These are phyloP conservation scores for Corvus moneduloides DNA, from an alignment of 2,113 vertebrate genomes.

Conservation along the genomic window DNA sequence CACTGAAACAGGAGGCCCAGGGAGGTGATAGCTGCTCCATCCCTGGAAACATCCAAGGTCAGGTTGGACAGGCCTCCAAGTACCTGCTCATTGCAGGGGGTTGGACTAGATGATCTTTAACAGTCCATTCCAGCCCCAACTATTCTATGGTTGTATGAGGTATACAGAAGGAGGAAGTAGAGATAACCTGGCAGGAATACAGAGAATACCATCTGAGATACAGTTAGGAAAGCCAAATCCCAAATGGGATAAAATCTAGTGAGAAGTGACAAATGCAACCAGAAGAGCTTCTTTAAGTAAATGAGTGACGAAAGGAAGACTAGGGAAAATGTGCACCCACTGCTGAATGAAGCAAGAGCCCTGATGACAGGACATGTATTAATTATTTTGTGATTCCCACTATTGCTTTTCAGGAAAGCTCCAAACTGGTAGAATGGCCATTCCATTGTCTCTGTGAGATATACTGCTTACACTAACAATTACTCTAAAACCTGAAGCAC, in stretches of 20 bases:
- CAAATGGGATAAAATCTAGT: background rate
- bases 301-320: background rate
- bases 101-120: background rate
- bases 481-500: background rate
- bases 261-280: background rate
- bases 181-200: background rate
- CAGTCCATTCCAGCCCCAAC: background rate
- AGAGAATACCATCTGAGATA: background rate
- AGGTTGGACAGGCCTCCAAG: background rate
- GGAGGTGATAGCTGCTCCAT: background rate
- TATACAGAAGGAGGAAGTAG: background rate
- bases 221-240: background rate
- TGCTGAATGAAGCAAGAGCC: background rate
- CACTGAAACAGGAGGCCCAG: background rate
- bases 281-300: background rate
- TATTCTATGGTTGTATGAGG: background rate
- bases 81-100: background rate
- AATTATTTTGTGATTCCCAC: background rate
- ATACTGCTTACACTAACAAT: background rate
- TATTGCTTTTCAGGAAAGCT: background rate
- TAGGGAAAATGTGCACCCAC: background rate
- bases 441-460: background rate
- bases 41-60: background rate
- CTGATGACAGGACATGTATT: background rate
- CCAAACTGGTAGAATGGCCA: background rate